phyloP scores from a whole-genome alignment of 2,888 invertebrate species.

The Drosophila prolongata region DNA sequence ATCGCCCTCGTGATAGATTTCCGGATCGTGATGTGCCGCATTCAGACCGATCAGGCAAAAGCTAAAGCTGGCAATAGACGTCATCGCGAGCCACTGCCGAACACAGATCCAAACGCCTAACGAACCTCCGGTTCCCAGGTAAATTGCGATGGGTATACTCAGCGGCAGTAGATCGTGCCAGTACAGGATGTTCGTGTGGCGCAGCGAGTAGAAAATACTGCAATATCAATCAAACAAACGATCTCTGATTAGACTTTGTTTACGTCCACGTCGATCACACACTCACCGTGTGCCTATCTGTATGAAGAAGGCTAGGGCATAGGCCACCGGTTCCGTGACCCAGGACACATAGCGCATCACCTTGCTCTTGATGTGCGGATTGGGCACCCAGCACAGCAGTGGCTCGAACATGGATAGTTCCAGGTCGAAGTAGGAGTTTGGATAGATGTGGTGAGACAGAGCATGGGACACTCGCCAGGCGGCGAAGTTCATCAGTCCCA shows the following conservation, averaged over 20 bases:
- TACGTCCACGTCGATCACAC: constrained; percentile 14
- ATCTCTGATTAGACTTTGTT: constrained; percentile 9
- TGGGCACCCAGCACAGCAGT: constrained; percentile 88
- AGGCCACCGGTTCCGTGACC: constrained; percentile 85
- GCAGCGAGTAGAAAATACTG: constrained; percentile 78
- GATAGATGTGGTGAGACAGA: constrained; percentile 91
- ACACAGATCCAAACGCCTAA: constrained; percentile 64
- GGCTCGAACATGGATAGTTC: constrained; percentile 90
- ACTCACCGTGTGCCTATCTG: constrained; percentile 80
- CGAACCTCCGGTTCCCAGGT: constrained; percentile 80
- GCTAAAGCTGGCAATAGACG: constrained; percentile 86
- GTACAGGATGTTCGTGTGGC: constrained; percentile 77
- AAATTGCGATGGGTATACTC: constrained; percentile 84
- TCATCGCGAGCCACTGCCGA: constrained; percentile 86
- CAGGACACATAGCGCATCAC: constrained; percentile 86
- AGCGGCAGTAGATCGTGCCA: constrained; percentile 84
- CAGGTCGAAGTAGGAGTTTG: constrained; percentile 91
- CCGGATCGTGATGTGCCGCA: constrained; percentile 92
- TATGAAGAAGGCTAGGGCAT: constrained; percentile 72
- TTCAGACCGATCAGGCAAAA: constrained; percentile 89
- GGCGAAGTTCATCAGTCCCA: constrained; percentile 87
- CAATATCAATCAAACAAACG: constrained; percentile 27
- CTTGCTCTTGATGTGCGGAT: constrained; percentile 85
- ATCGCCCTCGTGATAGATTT: constrained; percentile 92
- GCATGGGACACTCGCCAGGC: constrained; percentile 91